Evolutionary conservation across 2,888 invertebrate genomes (phyloP).

Genomic region (Xestia ashworthii): DNA sequence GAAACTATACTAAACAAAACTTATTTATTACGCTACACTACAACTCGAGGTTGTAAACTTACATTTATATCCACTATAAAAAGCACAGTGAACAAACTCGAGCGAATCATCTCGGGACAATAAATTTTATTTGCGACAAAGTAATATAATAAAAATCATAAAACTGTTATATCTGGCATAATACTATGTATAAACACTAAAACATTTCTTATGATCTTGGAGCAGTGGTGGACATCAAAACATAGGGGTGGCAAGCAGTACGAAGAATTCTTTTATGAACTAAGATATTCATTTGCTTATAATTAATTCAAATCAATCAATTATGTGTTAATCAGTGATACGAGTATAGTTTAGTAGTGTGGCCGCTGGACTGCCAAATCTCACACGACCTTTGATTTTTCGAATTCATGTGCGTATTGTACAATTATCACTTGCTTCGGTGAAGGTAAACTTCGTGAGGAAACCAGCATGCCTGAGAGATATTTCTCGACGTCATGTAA

Average conservation of each 20-base stretch:
- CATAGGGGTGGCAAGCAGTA: background rate
- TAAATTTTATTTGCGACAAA: slow-evolving; percentile 61
- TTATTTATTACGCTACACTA: slow-evolving; percentile 43
- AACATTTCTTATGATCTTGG: slow-evolving; percentile 40
- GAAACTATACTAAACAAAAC: slow-evolving; percentile 31
- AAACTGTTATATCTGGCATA: slow-evolving; percentile 54
- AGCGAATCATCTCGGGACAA: slow-evolving; percentile 42
- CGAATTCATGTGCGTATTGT: too few relatives aligned
- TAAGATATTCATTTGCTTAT: background rate
- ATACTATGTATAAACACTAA: slow-evolving; percentile 41
- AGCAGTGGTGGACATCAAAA: slow-evolving; percentile 14
- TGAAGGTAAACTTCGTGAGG: too few relatives aligned
- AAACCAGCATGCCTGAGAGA: too few relatives aligned
- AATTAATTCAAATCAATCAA: background rate
- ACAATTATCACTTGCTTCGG: too few relatives aligned
- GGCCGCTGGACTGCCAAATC: too few relatives aligned
- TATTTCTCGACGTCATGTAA: too few relatives aligned
- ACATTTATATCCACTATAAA: slow-evolving; percentile 56
- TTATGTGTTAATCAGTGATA: too few relatives aligned
- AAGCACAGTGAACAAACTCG: slow-evolving; percentile 37
- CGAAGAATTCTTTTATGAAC: background rate
- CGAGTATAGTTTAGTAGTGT: too few relatives aligned
- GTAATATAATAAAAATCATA: slow-evolving; percentile 59
- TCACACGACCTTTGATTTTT: too few relatives aligned
- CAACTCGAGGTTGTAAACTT: slow-evolving; percentile 35